Base-by-base conservation (phyloP, 2,888 invertebrate species). In the Drosophila atripex region DNA sequence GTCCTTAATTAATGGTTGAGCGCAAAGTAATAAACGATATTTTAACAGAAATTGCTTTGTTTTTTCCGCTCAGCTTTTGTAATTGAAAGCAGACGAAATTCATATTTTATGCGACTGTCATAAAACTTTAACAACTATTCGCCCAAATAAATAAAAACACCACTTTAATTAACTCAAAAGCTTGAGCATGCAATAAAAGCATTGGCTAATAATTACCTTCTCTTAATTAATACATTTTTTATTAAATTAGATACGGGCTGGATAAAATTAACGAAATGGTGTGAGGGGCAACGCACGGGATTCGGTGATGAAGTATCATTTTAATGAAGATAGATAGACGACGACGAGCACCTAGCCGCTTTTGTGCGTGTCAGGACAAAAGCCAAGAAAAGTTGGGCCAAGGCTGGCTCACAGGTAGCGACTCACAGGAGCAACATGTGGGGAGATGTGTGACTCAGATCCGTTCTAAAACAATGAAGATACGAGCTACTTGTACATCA, bases 1-100 rank as follows among this genome's bases (percentile, higher is more conserved):
- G 74, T 71, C 66, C 85, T 84, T 84, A 84, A 84, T 84, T 84
- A 88, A 84, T 84, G 87, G 85, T 66, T 66, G 56, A 66, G 78
- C 71, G 78, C 73, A 83, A 80, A 71, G 75, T 73, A 61, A 87
- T 82, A 75, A 88, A 78, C 72, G 47, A 57, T 71, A 57, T 72
- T 83, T 83, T 80, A 78, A 79, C 53, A 58, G 58, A 75, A 72
- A 75, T 83, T 66, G 73, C 71, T 75, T 71, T 69, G 70, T 64
- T 74, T 77, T 76, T 72, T 60, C 51, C 61, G 63, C 51, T 61
- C 68, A 75, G 69, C 69, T 82, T 75, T 69, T 66, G 80, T 71
- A 88, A 88, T 88, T 87, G 88, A 82, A 82, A 66, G 56, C 88
- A 78, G 78, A 57, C 58, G 49, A 16, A 51, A 58, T 69, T 78